phyloP scores from a whole-genome alignment of 2,888 invertebrate species.

The Scaptomyza parva region DNA sequence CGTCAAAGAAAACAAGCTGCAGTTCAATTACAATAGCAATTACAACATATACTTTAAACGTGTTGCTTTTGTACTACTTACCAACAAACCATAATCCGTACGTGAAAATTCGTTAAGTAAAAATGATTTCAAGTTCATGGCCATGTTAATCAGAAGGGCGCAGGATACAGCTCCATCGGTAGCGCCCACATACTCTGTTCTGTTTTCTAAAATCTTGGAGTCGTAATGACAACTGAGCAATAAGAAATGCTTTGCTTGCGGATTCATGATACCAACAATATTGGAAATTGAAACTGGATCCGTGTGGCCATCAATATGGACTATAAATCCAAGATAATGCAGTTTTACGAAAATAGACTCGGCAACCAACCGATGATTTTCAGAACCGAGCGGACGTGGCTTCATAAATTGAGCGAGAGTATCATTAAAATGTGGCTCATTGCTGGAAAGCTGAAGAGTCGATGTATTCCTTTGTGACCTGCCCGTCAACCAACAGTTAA shows the following conservation, averaged over 20 bases:
- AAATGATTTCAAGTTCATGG: conserved; percentile 86
- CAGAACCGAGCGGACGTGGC: conserved; percentile 23
- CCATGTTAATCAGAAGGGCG: conserved; percentile 93
- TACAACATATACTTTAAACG: neutral
- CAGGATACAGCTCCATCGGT: conserved; percentile 98
- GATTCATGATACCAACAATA: conserved; percentile 89
- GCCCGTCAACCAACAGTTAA: neutral
- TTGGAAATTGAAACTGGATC: conserved; percentile 85
- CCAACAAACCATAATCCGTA: conserved; percentile 37
- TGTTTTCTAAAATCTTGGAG: conserved; percentile 87
- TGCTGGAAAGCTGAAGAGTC: neutral
- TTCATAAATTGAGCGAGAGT: conserved; percentile 28
- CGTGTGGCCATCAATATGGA: conserved; percentile 3
- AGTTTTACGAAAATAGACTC: conserved; percentile 36
- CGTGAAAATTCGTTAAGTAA: conserved; percentile 84
- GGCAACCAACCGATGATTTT: conserved; percentile 34
- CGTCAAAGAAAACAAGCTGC: conserved; percentile 98
- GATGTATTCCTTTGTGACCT: neutral
- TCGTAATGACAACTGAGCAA: conserved; percentile 92
- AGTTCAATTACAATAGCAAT: conserved; percentile 75
- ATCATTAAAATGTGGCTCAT: conserved; percentile 38
- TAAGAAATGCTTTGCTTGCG: conserved; percentile 87
- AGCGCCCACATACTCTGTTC: conserved; percentile 86
- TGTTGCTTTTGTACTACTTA: conserved; percentile 8
- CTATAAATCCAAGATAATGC: conserved; percentile 24